Evolutionary conservation across 2,113 vertebrate genomes (phyloP).

Genomic region (Malurus elegans): DNA sequence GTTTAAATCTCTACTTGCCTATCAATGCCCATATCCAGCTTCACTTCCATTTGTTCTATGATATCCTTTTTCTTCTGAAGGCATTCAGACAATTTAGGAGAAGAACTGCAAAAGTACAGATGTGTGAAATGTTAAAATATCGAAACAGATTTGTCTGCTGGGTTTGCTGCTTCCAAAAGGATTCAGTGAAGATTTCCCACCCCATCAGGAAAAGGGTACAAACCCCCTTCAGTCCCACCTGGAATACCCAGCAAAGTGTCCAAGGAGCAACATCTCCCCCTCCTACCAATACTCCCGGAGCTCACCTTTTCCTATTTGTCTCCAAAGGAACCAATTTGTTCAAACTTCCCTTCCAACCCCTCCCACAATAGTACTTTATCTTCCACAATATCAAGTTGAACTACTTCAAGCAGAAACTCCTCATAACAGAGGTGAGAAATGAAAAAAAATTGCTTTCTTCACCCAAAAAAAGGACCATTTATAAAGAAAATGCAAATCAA

Average conservation of each 20-base stretch:
- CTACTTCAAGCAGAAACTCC: neutral
- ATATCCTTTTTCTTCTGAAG: constrained; percentile 99
- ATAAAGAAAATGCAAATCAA: neutral
- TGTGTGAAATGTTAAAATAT: neutral
- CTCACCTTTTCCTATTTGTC: neutral
- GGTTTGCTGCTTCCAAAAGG: neutral
- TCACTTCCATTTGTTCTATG: constrained; percentile 99
- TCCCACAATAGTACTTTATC: neutral
- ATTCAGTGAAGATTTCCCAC: neutral
- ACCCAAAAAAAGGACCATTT: neutral
- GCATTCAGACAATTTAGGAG: constrained; percentile 96
- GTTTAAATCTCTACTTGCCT: constrained; percentile 76
- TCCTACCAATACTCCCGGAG: neutral
- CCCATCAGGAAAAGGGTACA: neutral
- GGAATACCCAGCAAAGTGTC: neutral
- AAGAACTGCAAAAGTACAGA: constrained; percentile 78
- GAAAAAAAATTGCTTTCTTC: neutral
- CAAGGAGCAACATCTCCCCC: neutral
- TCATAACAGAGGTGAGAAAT: neutral
- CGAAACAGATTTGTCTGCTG: neutral
- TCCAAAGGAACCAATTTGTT: neutral
- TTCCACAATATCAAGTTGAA: neutral
- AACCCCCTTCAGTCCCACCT: neutral
- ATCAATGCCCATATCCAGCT: constrained; percentile 97
- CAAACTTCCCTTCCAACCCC: neutral